Base-by-base conservation (phyloP, 1,140 invertebrate genomes). In the Apocrypta bakeri region DNA sequence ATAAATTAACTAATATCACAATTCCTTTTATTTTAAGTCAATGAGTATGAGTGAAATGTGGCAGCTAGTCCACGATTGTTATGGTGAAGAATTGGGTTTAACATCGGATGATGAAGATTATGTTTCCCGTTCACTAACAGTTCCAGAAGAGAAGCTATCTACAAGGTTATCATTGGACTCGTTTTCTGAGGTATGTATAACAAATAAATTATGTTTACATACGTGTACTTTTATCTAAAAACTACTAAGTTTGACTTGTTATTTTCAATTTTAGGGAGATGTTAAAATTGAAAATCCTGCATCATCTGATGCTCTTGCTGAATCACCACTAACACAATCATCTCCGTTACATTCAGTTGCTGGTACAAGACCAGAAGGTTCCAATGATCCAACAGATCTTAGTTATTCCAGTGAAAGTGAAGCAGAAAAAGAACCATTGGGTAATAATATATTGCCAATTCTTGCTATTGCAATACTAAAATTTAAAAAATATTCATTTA, bases 21-120 rank as follows among this genome's bases (percentile, higher is more conserved):
- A 31, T 72, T 68, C n/a, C 33, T 81, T 71, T 72, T 68, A 71
- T 72, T 78, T 83, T 48, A 89, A 96, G 95, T 96, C 95, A 82
- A 96, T 98, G 94, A 94, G 94, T 85, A 95, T 95, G 75, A 95
- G 96, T 88, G 97, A 98, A 92, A 95, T 98, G 92, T 98, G 97
- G 97, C 95, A 97, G 90, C 90, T 94, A 91, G 96, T 98, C 81
- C 97, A 98, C 91, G 95, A 95, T 85, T 96, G 95, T 87, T 99
- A 99, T 92, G 98, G 98, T 66, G 96, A 97, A 87, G 97, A 98
- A 91, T 92, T 98, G 83, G 98, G 97, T 37, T 94, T 98, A 87
- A 98, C 97, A 21, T 97, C 97, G 17, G 97, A 98, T 90, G 98
- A 98, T 91, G 97, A 98, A 90, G 97, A 97, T 88, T 98, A 98